Evolutionary conservation across 2,797 vertebrate genomes (phyloP).

Genomic region (Fundulus diaphanus): DNA sequence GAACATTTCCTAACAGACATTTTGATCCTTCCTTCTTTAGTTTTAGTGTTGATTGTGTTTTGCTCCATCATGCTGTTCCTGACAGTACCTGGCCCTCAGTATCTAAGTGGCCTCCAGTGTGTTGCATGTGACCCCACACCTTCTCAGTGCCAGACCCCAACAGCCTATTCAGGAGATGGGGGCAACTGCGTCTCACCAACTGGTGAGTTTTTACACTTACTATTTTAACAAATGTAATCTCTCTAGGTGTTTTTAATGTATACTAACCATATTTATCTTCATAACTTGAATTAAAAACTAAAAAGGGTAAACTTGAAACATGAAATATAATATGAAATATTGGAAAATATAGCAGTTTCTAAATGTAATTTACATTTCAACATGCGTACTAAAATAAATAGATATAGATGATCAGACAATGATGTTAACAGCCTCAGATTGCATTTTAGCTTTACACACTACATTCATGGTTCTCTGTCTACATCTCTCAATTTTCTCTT

Average conservation of each 20-base stretch:
- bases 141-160: neutral
- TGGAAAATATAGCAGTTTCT: neutral
- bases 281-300: neutral
- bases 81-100: neutral
- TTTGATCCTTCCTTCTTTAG: no score
- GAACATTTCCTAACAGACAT: no score
- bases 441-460: neutral
- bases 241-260: neutral
- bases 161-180: slow-evolving; percentile 1
- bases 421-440: no score
- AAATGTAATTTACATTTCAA: neutral
- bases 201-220: slow-evolving; percentile 17
- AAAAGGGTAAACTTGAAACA: neutral
- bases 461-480: neutral
- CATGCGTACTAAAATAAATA: neutral
- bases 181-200: slow-evolving; percentile 3
- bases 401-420: no score
- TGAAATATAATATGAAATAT: neutral
- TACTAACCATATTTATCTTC: neutral
- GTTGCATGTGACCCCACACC: neutral
- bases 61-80: neutral
- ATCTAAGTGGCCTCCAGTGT: neutral
- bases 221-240: neutral
- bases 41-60: neutral
- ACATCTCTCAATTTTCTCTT: neutral